phyloP scores from a whole-genome alignment of 2,113 vertebrate genomes.

The Mobula birostris region DNA sequence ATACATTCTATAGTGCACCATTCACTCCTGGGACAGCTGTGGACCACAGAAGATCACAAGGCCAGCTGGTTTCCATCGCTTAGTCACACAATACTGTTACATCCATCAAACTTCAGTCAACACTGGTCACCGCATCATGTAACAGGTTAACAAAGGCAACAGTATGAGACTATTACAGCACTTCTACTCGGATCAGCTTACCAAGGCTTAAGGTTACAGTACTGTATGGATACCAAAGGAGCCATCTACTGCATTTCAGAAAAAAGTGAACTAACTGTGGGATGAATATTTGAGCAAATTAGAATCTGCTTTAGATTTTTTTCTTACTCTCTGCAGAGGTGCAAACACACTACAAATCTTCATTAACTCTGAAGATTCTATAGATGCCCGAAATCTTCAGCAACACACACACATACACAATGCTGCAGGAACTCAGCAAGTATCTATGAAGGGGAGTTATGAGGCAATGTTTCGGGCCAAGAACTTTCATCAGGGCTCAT shows the following conservation, averaged over 20 bases:
- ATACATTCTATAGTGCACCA: not conserved
- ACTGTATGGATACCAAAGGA: not conserved
- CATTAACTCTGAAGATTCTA: too few species aligned
- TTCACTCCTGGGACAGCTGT: not conserved
- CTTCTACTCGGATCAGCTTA: not conserved
- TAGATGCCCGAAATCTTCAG: too few species aligned
- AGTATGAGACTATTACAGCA: not conserved
- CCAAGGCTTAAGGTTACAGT: not conserved
- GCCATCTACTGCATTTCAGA: not conserved
- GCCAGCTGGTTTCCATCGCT: not conserved
- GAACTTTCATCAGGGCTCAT: too few species aligned
- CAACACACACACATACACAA: too few species aligned
- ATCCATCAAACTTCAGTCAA: not conserved
- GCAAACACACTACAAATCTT: not conserved
- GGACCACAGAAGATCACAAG: not conserved
- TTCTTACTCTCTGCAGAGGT: not conserved
- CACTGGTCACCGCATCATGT: not conserved
- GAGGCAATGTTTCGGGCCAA: too few species aligned
- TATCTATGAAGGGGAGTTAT: too few species aligned
- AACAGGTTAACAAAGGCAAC: conserved; percentile 11
- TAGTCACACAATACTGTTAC: not conserved
- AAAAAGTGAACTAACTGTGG: not conserved
- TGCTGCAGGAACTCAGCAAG: too few species aligned
- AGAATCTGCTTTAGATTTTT: not conserved
- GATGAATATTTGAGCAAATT: not conserved